Evolutionary conservation across 2,888 invertebrate species (phyloP).

Genomic region (Rotaria sp.): DNA sequence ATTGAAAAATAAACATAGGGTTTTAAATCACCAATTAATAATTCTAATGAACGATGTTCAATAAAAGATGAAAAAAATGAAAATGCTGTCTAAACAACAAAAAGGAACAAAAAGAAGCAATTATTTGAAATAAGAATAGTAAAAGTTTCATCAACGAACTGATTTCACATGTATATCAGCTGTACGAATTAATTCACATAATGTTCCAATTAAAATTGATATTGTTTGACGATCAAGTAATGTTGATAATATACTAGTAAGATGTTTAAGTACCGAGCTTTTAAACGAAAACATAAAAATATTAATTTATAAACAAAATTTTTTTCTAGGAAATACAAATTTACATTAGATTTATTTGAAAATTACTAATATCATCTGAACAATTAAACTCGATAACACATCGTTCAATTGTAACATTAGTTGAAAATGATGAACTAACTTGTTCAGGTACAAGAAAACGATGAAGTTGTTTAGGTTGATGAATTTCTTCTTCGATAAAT

Average conservation of each 20-base stretch:
- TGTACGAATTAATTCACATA: background rate
- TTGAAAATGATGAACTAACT: background rate
- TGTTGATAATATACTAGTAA: background rate
- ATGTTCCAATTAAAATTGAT: background rate
- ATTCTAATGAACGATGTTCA: background rate
- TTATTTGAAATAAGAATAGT: background rate
- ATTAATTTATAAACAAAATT: too few species aligned
- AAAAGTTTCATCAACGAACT: background rate
- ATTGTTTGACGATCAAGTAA: background rate
- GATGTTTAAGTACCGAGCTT: background rate
- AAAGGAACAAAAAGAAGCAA: background rate
- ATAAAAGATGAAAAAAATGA: background rate
- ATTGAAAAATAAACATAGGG: background rate
- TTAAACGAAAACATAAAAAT: background rate
- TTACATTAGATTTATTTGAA: conserved; percentile 11
- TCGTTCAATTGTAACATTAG: background rate
- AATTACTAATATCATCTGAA: background rate
- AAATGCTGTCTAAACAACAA: background rate
- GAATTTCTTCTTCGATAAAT: conserved; percentile 14
- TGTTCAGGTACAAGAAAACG: conserved; percentile 3
- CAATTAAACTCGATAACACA: background rate
- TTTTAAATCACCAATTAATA: background rate
- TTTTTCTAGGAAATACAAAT: background rate
- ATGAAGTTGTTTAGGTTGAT: background rate
- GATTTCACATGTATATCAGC: background rate